These are phyloP conservation scores for Micromys minutus DNA, from an alignment of 2,113 vertebrate genomes.

Conservation along the genomic window DNA sequence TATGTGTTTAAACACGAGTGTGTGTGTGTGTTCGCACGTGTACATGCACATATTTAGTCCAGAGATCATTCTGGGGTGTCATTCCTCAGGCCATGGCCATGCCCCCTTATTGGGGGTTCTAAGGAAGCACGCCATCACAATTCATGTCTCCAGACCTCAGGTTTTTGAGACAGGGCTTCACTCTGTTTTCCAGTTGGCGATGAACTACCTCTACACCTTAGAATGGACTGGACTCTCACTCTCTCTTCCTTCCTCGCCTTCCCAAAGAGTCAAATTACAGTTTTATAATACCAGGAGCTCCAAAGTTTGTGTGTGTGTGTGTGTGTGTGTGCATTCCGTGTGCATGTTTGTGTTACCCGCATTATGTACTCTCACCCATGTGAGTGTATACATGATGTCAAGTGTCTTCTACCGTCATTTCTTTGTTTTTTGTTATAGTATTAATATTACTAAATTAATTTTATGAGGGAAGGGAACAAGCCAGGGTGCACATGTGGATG, in stretches of 20 bases:
- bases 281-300: not conserved
- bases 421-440: not conserved
- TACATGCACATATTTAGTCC: not conserved
- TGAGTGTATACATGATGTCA: not conserved
- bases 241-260: not conserved
- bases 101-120: not conserved
- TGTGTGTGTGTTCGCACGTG: not conserved
- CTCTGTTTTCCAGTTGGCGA: not conserved
- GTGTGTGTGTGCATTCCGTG: not conserved
- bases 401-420: not conserved
- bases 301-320: not conserved
- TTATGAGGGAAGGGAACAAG: not conserved
- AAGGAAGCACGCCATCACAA: not conserved
- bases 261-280: not conserved
- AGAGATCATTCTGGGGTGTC: not conserved
- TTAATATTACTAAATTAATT: not conserved
- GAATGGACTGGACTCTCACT: not conserved
- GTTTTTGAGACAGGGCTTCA: not conserved
- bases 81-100: not conserved
- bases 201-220: not conserved
- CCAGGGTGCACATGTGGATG: not conserved
- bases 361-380: not conserved
- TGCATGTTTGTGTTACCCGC: not conserved
- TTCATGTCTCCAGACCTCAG: not conserved
- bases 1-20: too few relatives aligned